Evolutionary conservation across 2,797 vertebrate species (phyloP).

Genomic region (Alcedo atthis): DNA sequence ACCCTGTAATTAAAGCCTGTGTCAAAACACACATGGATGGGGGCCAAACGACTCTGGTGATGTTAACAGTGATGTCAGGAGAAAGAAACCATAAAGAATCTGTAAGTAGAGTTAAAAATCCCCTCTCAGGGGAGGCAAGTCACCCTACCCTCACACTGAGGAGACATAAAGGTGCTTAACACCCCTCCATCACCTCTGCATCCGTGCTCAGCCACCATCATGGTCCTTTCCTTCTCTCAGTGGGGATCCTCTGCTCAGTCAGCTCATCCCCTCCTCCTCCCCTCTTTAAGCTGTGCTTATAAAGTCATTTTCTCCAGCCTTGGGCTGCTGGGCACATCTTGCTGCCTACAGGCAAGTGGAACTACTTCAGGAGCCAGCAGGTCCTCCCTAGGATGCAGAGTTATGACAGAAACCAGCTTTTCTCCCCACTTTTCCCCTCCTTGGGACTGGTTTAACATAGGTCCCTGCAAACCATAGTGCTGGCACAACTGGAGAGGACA

Average conservation of each 20-base stretch:
- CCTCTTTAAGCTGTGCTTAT: background rate
- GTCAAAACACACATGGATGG: background rate
- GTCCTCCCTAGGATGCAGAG: background rate
- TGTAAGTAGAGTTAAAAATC: background rate
- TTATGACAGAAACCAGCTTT: background rate
- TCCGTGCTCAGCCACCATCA: background rate
- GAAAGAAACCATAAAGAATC: background rate
- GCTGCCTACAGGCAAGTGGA: background rate
- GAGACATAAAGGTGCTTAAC: background rate
- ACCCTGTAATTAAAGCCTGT: background rate
- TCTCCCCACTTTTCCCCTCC: background rate
- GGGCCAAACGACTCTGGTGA: background rate
- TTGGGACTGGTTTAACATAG: background rate
- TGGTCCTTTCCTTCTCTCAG: background rate
- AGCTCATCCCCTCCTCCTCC: background rate
- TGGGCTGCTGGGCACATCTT: background rate
- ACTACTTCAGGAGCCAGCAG: background rate
- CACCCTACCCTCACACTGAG: background rate
- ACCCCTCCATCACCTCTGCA: background rate
- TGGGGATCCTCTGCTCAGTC: background rate
- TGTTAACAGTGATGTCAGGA: background rate
- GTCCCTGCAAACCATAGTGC: accelerated
- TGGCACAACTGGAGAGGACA: background rate
- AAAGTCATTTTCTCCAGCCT: background rate
- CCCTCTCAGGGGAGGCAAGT: background rate